Evolutionary conservation across 2,797 vertebrate species (phyloP).

Genomic region (Lithobates sylvaticus): DNA sequence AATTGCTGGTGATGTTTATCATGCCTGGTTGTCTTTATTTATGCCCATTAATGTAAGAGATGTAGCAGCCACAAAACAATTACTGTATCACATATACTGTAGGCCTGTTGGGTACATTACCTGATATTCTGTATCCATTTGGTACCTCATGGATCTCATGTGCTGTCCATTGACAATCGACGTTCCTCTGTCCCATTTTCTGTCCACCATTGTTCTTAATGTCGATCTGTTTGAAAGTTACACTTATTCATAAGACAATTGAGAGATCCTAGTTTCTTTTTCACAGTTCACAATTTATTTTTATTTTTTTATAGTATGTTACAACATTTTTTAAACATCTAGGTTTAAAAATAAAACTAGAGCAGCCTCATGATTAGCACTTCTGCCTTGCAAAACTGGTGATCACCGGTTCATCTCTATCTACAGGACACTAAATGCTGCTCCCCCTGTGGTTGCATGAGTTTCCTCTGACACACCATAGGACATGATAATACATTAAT

Average conservation of each 20-base stretch:
- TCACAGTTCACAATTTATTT: too few species aligned
- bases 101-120: constrained; percentile 2
- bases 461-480: too few species aligned
- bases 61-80: background rate
- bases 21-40: background rate
- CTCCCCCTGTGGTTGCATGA: too few species aligned
- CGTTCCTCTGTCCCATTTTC: constrained; percentile 6
- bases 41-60: background rate
- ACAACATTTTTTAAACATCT: background rate
- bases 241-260: background rate
- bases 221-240: background rate
- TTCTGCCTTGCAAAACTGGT: too few species aligned
- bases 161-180: constrained; percentile 34
- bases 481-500: too few species aligned
- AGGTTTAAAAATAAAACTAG: background rate
- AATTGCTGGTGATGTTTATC: too few species aligned
- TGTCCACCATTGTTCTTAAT: constrained; percentile 6
- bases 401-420: too few species aligned
- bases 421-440: too few species aligned
- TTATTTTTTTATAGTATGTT: background rate
- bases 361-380: too few species aligned
- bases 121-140: constrained; percentile 52
- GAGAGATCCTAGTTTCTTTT: background rate
- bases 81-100: background rate
- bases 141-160: constrained; percentile 40